phyloP scores from a whole-genome alignment of 1,140 invertebrate species.

The Centruroides sculpturatus region DNA sequence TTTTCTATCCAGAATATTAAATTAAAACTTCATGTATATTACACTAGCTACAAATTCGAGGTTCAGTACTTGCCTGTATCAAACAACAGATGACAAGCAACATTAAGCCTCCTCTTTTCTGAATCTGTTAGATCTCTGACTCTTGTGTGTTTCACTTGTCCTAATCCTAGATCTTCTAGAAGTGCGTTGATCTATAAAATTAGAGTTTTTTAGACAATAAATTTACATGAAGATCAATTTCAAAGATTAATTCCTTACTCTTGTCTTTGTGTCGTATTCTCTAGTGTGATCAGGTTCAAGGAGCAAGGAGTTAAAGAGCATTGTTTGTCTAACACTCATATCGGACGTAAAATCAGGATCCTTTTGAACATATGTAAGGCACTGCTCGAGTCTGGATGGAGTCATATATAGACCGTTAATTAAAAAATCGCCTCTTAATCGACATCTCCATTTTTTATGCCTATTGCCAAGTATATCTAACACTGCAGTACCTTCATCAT shows the following conservation, averaged over 20 bases:
- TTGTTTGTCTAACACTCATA: conserved; percentile 64
- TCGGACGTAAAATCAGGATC: conserved; percentile 44
- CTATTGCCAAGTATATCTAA: conserved; percentile 64
- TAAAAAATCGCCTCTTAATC: conserved; percentile 60
- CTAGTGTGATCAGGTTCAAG: conserved; percentile 33
- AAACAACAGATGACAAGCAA: conserved; percentile 71
- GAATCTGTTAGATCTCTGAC: conserved; percentile 66
- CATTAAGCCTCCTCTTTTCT: conserved; percentile 64
- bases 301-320: conserved; percentile 61
- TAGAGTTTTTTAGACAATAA: neutral
- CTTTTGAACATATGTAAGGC: conserved; percentile 46
- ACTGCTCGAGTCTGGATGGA: conserved; percentile 43
- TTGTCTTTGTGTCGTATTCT: conserved; percentile 37
- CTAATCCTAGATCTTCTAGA: conserved; percentile 77
- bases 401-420: conserved; percentile 70
- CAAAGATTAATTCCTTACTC: conserved; percentile 13
- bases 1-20: neutral
- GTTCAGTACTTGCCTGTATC: conserved; percentile 27
- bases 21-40: too few species aligned
- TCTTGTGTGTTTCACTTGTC: conserved; percentile 61
- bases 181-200: conserved; percentile 55
- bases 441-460: conserved; percentile 24
- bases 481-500: conserved; percentile 59
- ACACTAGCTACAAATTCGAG: too few species aligned
- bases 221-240: neutral